Evolutionary conservation across 2,888 invertebrate genomes (phyloP).

Genomic region (Hypolimnas misippus): DNA sequence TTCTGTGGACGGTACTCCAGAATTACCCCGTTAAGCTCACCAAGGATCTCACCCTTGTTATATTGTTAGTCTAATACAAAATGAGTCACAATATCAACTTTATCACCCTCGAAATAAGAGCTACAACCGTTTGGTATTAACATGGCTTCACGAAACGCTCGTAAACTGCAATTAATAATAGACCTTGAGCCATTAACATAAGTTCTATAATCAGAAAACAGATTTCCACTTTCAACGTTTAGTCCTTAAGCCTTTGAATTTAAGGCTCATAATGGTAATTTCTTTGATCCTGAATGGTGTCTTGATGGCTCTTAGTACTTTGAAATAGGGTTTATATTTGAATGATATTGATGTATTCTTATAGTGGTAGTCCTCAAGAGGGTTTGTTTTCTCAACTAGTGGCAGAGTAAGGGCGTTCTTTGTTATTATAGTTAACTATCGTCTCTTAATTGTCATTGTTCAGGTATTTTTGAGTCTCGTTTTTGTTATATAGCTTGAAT

Average conservation of each 20-base stretch:
- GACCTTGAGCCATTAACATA: slow-evolving; percentile 12
- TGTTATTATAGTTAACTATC: slow-evolving; percentile 19
- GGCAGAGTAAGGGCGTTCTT: slow-evolving; percentile 11
- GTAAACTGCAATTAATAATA: slow-evolving; percentile 12
- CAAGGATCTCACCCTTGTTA: slow-evolving; percentile 31
- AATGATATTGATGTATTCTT: neutral
- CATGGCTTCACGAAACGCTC: neutral
- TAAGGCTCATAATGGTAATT: slow-evolving; percentile 6
- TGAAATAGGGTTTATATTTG: slow-evolving; percentile 9
- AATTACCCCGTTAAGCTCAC: slow-evolving; percentile 17
- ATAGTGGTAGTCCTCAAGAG: neutral
- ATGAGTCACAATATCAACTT: neutral
- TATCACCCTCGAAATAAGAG: slow-evolving; percentile 15
- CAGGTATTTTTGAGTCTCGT: neutral
- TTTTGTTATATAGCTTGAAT: neutral
- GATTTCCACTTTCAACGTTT: neutral
- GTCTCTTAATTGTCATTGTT: slow-evolving; percentile 15
- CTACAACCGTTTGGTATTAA: slow-evolving; percentile 5
- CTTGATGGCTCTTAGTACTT: neutral
- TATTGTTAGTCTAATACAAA: slow-evolving; percentile 25
- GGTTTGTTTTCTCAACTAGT: slow-evolving; percentile 18
- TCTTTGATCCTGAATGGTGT: slow-evolving; percentile 6
- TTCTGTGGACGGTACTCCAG: slow-evolving; percentile 26
- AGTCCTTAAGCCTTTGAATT: slow-evolving; percentile 17
- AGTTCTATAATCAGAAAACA: slow-evolving; percentile 11